These are phyloP conservation scores for Florisuga fusca DNA, from an alignment of 2,797 vertebrate species.

Conservation along the genomic window DNA sequence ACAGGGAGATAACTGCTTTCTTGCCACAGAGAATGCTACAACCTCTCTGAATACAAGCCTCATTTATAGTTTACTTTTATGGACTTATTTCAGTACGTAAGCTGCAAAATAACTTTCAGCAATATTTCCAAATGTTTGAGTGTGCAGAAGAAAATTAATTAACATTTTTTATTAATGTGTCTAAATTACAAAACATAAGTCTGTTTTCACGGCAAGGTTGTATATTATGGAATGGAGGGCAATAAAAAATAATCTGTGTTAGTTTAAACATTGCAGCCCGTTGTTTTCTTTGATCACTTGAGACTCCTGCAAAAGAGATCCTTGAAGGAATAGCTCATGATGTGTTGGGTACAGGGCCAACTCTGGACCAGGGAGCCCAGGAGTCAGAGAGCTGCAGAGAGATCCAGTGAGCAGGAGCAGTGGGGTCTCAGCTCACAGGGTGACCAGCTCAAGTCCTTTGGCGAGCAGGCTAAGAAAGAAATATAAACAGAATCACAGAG, in stretches of 20 bases:
- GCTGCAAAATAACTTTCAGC: slow-evolving; percentile 7
- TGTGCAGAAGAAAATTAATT: not conserved
- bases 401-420: not conserved
- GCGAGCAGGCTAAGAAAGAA: not conserved
- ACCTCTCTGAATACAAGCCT: slow-evolving; percentile 10
- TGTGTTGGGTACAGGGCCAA: fast-evolving
- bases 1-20: slow-evolving; percentile 16
- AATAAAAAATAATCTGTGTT: not conserved
- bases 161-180: not conserved
- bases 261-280: not conserved
- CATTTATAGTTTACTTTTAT: slow-evolving; percentile 1
- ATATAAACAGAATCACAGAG: not conserved
- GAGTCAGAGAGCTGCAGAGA: not conserved
- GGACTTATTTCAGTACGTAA: not conserved
- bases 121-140: not conserved
- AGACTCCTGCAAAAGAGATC: not conserved
- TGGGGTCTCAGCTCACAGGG: not conserved
- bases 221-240: not conserved
- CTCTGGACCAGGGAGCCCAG: not conserved
- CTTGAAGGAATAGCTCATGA: not conserved
- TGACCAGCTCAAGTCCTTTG: not conserved
- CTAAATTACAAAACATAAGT: not conserved
- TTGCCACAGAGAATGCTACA: not conserved
- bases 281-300: not conserved
- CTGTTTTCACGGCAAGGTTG: not conserved